These are phyloP conservation scores for Apostichopus californicus DNA, from an alignment of 35 echinoderm and acorn worm genomes.

Conservation along the genomic window DNA sequence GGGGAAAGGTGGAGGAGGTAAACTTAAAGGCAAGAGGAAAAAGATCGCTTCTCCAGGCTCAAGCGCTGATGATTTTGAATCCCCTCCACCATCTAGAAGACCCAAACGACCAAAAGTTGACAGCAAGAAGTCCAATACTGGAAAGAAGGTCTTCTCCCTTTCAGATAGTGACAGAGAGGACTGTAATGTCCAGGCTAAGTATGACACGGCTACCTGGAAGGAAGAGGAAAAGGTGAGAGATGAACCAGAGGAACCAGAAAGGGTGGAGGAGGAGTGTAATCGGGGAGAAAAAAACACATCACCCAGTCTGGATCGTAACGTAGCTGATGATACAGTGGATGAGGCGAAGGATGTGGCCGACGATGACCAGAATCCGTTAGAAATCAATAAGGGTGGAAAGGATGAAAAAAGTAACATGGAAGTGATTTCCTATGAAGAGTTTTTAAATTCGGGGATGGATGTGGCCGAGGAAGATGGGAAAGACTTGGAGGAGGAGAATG, in stretches of 20 bases:
- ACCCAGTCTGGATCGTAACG: not conserved
- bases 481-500: not conserved
- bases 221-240: not conserved
- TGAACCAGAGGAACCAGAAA: not conserved
- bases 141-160: conserved; percentile 37
- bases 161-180: not conserved
- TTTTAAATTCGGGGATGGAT: conserved; percentile 10
- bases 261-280: not conserved
- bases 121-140: not conserved
- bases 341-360: not conserved
- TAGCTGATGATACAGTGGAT: not conserved
- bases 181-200: not conserved
- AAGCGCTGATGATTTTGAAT: conserved; percentile 44
- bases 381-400: not conserved
- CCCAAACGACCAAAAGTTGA: conserved; percentile 16
- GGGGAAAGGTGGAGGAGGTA: not conserved
- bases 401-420: not conserved
- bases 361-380: not conserved
- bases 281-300: not conserved
- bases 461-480: not conserved
- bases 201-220: not conserved
- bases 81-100: not conserved
- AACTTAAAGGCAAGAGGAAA: conserved; percentile 37
- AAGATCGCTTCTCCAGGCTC: not conserved
- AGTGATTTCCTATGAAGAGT: conserved; percentile 49